Percentiles rank a stretch among this genome's conserved stretches.
Evolutionary conservation across 2,888 invertebrate genomes (phyloP).

Genomic region (Pristionchus fissidentatus): DNA sequence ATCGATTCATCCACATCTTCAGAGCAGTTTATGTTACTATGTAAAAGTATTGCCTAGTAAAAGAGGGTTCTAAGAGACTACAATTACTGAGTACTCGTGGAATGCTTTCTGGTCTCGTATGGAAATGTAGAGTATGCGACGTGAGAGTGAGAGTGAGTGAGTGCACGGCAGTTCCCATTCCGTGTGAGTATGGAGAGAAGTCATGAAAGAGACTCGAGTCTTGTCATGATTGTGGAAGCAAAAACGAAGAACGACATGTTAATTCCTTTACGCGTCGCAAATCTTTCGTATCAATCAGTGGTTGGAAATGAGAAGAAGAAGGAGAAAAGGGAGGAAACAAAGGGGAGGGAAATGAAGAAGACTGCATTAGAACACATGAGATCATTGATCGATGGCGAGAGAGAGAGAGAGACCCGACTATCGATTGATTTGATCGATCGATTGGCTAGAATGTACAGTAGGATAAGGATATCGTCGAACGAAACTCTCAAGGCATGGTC

Average conservation of each 20-base stretch:
- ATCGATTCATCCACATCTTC: too few species aligned
- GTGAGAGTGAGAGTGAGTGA: neutral
- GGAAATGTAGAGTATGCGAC: too few species aligned
- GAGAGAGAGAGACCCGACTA: neutral
- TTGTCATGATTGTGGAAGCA: too few species aligned
- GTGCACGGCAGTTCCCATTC: neutral
- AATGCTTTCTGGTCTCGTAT: too few species aligned
- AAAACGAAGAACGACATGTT: too few species aligned
- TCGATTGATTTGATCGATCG: constrained; percentile 8
- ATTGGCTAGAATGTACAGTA: constrained; percentile 29
- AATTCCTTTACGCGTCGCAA: constrained; percentile 41
- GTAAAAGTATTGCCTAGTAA: too few species aligned
- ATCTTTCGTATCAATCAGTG: neutral
- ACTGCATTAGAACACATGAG: too few species aligned
- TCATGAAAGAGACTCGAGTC: too few species aligned
- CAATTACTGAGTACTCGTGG: too few species aligned
- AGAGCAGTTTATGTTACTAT: too few species aligned
- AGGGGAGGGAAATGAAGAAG: neutral
- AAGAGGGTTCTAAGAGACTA: too few species aligned
- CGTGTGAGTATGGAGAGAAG: neutral
- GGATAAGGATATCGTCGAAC: neutral
- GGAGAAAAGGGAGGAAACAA: neutral
- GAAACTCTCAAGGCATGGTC: constrained; percentile 47
- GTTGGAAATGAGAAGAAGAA: neutral
- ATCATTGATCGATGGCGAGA: constrained; percentile 3